Evolutionary conservation across 2,888 invertebrate genomes (phyloP).

Genomic region (Hypena proboscidalis): DNA sequence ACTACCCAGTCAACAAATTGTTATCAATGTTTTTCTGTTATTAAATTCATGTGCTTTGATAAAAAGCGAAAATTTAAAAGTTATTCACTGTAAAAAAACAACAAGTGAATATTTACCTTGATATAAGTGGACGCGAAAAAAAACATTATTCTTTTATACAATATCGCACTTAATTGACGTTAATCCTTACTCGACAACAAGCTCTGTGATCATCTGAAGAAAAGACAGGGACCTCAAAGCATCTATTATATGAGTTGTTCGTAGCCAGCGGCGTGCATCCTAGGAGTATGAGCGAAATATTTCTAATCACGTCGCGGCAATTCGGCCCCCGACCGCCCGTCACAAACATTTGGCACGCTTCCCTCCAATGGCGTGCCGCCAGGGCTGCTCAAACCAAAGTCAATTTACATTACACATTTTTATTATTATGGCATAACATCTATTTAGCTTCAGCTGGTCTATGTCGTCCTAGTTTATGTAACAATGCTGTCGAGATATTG

Average conservation of each 20-base stretch:
- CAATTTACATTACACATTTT: slow-evolving; percentile 18
- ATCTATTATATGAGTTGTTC: slow-evolving; percentile 6
- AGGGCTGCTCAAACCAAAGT: slow-evolving; percentile 37
- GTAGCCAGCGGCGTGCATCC: slow-evolving; percentile 14
- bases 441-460: neutral
- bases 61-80: too few relatives aligned
- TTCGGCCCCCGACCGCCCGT: slow-evolving; percentile 55
- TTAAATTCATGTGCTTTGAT: too few relatives aligned
- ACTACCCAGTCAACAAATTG: too few relatives aligned
- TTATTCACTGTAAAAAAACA: too few relatives aligned
- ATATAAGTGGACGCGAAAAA: too few relatives aligned
- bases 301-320: slow-evolving; percentile 70
- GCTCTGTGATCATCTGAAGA: slow-evolving; percentile 2
- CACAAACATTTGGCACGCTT: slow-evolving; percentile 75
- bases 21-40: too few relatives aligned
- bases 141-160: too few relatives aligned
- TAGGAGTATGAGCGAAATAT: slow-evolving; percentile 40
- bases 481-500: neutral
- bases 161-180: too few relatives aligned
- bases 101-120: too few relatives aligned
- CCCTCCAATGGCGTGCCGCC: slow-evolving; percentile 53
- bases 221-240: slow-evolving; percentile 7
- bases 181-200: neutral
- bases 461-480: neutral
- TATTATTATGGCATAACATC: slow-evolving; percentile 5